phyloP scores from a whole-genome alignment of 1,140 invertebrate genomes.

The Zophobas atratus region DNA sequence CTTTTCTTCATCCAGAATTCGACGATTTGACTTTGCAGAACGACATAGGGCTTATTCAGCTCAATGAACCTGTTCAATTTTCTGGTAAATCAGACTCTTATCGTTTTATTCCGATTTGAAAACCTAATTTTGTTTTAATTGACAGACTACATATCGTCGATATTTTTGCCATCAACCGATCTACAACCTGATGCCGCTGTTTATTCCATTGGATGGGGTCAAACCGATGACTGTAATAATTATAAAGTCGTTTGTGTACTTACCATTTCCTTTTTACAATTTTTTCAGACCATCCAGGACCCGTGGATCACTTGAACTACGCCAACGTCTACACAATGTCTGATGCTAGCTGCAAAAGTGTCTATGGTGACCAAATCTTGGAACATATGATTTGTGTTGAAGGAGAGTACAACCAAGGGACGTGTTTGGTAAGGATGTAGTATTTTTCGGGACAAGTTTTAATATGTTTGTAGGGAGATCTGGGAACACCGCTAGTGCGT shows the following conservation, averaged over 20 bases:
- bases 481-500: slow-evolving; percentile 7
- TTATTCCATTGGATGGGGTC: slow-evolving; percentile 12
- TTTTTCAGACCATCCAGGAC: background rate
- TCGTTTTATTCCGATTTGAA: background rate
- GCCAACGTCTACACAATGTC: slow-evolving; percentile 1
- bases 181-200: slow-evolving; percentile 1
- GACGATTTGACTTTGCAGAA: slow-evolving; percentile 20
- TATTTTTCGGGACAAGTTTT: background rate
- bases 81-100: background rate
- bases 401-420: background rate
- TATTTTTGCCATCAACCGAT: slow-evolving; percentile 7
- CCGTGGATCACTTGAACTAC: background rate
- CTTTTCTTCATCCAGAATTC: slow-evolving; percentile 19
- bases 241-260: background rate
- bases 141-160: slow-evolving; percentile 8
- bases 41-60: slow-evolving; percentile 11
- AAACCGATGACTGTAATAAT: slow-evolving; percentile 3
- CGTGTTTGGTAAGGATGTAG: background rate
- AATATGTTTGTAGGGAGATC: slow-evolving; percentile 22
- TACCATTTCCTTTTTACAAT: background rate
- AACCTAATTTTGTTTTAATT: slow-evolving; percentile 4
- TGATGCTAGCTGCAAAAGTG: background rate
- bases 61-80: background rate
- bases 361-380: slow-evolving; percentile 4
- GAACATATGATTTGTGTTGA: slow-evolving; percentile 13